These are phyloP conservation scores for Ophiothrix spiculata DNA, from an alignment of 35 echinoderm and acorn worm species.

Conservation along the genomic window DNA sequence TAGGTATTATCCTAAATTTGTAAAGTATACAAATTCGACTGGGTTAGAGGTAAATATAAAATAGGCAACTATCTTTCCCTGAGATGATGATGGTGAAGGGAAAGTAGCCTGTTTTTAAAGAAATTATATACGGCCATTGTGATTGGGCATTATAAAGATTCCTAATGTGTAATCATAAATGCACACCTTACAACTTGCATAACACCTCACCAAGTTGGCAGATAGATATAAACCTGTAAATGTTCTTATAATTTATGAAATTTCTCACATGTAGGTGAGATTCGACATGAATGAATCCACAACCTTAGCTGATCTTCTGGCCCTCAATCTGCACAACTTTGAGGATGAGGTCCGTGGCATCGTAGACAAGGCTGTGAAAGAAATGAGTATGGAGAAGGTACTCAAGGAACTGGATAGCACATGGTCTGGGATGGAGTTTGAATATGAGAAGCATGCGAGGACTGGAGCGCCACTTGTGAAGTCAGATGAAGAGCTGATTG, in stretches of 20 bases:
- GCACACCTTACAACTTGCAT: too few species aligned
- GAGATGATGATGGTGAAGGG: too few species aligned
- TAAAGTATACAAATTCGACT: too few species aligned
- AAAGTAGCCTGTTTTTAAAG: too few species aligned
- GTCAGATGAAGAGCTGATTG: conserved; percentile 95
- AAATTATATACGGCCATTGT: too few species aligned
- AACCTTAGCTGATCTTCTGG: conserved; percentile 87
- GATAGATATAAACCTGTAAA: too few species aligned
- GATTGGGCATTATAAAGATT: too few species aligned
- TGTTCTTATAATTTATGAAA: not conserved
- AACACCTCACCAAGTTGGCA: too few species aligned
- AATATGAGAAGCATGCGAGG: conserved; percentile 85
- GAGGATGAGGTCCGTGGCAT: conserved; percentile 98
- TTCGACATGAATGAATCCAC: conserved; percentile 92
- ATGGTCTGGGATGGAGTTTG: conserved; percentile 99
- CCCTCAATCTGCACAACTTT: conserved; percentile 99
- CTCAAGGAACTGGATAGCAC: conserved; percentile 93
- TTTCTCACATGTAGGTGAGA: conserved; percentile 56
- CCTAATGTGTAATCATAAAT: too few species aligned
- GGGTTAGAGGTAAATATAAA: too few species aligned
- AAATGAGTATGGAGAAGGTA: conserved; percentile 99
- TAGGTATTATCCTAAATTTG: too few species aligned
- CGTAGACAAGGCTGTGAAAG: conserved; percentile 98
- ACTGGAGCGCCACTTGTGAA: conserved; percentile 72
- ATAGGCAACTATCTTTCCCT: too few species aligned